Evolutionary conservation across 2,888 invertebrate genomes (phyloP).

Genomic region (Chydorus sphaericus): DNA sequence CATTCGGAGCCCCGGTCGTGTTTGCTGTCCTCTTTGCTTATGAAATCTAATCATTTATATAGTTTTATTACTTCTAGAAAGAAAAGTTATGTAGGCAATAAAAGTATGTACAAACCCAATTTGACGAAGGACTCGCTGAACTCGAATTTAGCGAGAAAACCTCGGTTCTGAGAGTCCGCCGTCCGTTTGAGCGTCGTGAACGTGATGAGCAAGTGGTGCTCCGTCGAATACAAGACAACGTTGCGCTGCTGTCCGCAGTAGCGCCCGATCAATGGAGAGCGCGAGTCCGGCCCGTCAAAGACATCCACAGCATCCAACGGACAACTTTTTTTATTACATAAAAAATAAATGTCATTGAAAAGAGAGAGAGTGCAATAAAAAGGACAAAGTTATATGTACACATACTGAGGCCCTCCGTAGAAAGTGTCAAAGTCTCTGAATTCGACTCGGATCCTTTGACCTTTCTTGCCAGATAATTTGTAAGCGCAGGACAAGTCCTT

Average conservation of each 20-base stretch:
- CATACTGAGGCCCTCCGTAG: slow-evolving; percentile 97
- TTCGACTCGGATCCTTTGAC: slow-evolving; percentile 84
- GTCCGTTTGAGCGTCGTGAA: slow-evolving; percentile 81
- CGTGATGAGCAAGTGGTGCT: slow-evolving; percentile 74
- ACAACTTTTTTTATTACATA: slow-evolving; percentile 50
- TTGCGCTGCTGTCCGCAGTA: slow-evolving; percentile 96
- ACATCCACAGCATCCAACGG: slow-evolving; percentile 97
- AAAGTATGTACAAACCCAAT: too few species aligned
- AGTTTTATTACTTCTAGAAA: too few species aligned
- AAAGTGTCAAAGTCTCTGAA: slow-evolving; percentile 97
- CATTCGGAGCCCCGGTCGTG: slow-evolving; percentile 96
- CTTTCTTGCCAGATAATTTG: slow-evolving; percentile 75
- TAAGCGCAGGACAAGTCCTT: slow-evolving; percentile 88
- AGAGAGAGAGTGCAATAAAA: neutral
- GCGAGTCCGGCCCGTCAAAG: slow-evolving; percentile 82
- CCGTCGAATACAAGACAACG: slow-evolving; percentile 86
- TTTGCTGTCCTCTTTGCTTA: slow-evolving; percentile 81
- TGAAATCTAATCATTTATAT: slow-evolving; percentile 73
- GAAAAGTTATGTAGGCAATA: too few species aligned
- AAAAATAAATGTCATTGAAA: neutral
- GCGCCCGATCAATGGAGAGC: slow-evolving; percentile 81
- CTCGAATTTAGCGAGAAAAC: slow-evolving; percentile 96
- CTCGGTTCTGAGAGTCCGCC: slow-evolving; percentile 90
- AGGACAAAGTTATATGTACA: slow-evolving; percentile 23
- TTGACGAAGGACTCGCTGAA: slow-evolving; percentile 97